Evolutionary conservation across 1,140 invertebrate species (phyloP).

Genomic region (Drosophila arawakana): DNA sequence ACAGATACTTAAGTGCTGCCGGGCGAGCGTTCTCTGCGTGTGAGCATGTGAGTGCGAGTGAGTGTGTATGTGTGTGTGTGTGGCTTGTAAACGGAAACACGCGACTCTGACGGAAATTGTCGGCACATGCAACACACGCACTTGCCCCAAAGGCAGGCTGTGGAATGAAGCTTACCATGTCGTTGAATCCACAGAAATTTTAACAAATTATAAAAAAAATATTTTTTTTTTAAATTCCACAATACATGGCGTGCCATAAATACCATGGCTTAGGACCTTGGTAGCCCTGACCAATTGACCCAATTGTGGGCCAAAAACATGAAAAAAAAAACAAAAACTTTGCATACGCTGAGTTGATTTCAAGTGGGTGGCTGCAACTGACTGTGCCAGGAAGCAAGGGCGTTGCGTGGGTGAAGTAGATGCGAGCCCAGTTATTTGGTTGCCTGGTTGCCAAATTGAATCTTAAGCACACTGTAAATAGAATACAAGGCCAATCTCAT

Average conservation of each 20-base stretch:
- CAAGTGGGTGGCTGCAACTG: constrained; percentile 30
- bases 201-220: constrained; percentile 69
- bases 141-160: constrained; percentile 4
- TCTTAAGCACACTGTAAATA: constrained; percentile 61
- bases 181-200: constrained; percentile 41
- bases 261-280: constrained; percentile 77
- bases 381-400: neutral
- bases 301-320: constrained; percentile 54
- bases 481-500: constrained; percentile 53
- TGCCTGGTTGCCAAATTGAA: constrained; percentile 66
- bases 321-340: constrained; percentile 28
- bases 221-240: constrained; percentile 27
- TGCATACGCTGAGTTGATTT: constrained; percentile 60
- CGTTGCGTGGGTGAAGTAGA: neutral
- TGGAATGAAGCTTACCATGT: constrained; percentile 24
- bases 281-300: constrained; percentile 79
- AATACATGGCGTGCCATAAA: constrained; percentile 78
- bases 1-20: constrained; percentile 77
- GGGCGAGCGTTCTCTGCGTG: constrained; percentile 21
- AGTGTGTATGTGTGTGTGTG: constrained; percentile 35
- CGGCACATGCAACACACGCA: constrained; percentile 76
- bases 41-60: neutral
- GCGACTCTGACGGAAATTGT: constrained; percentile 75
- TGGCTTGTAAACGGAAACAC: constrained; percentile 68
- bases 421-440: constrained; percentile 26